Conservation (phyloP, 2,888 invertebrate genomes). For the Neocrepidodera transversa region DNA sequence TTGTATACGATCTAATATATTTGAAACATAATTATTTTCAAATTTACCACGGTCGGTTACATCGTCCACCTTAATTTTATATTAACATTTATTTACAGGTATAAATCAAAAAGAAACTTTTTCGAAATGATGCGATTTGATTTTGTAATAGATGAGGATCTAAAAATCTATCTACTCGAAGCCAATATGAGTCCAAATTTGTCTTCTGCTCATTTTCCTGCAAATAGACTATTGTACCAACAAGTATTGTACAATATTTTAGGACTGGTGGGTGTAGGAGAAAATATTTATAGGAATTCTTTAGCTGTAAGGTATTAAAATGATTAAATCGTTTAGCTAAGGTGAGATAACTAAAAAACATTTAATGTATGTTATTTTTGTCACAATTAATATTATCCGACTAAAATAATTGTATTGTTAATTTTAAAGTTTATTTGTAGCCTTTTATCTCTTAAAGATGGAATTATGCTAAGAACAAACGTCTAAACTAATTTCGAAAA, state of each 20-base stretch:
- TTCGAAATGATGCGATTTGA: slow-evolving; percentile 97
- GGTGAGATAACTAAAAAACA: not conserved
- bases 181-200: slow-evolving; percentile 99
- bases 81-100: slow-evolving; percentile 54
- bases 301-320: slow-evolving; percentile 58
- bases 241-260: slow-evolving; percentile 89
- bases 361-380: too few relatives aligned
- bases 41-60: too few relatives aligned
- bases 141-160: slow-evolving; percentile 85
- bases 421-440: too few relatives aligned
- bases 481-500: too few relatives aligned
- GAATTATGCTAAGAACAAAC: too few relatives aligned
- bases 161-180: slow-evolving; percentile 90
- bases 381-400: too few relatives aligned
- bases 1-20: too few relatives aligned
- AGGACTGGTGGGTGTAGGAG: slow-evolving; percentile 77
- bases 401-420: too few relatives aligned
- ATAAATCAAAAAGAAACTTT: slow-evolving; percentile 71
- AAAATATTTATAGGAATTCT: slow-evolving; percentile 60
- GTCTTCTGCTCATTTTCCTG: slow-evolving; percentile 90
- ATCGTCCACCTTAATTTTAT: too few relatives aligned
- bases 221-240: slow-evolving; percentile 87
- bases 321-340: not conserved
- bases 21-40: too few relatives aligned
- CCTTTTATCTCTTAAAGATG: too few relatives aligned